Base-by-base conservation (phyloP, 2,888 invertebrate genomes). In the Camponotus fellah region DNA sequence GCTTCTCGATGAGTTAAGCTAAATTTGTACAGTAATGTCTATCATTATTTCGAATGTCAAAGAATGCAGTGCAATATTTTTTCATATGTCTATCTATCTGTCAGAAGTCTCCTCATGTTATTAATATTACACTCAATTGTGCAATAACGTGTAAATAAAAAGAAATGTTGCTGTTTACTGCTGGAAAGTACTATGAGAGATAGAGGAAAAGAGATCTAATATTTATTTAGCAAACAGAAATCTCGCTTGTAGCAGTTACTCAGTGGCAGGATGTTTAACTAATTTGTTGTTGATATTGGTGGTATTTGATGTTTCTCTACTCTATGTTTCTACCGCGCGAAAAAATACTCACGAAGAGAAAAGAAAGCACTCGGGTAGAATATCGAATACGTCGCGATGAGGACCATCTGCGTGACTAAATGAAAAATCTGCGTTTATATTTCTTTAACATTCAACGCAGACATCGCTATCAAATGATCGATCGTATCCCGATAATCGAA, bases 391-490 rank as follows among this genome's bases (percentile, higher is more conserved):
- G 74, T 3, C 79, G 56, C 77, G 69, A 79, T 8, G 21, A 21
- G 34, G 43, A 79, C 60, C 71, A 71, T 34, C 72, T 79, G 74
- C 74, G 60, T 72, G 21, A 60, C 79, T 80, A 46, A 80, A 76
- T 37, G 58, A 72, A 72, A 80, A 53, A 17, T 12, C 12, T 17
- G 21, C 46, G 56, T 37, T 53, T 77, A 56, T 68, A 68, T n/a
- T 53, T 34, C n/a, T 53, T 72, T 46, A 79, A 12, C 37, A 14
- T 58, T 17, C 17, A 72, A 60, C 21, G 60, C 34, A 37, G 14
- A 17, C 17, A 80, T 26, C 21, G 69, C 56, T 79, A 69, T 10
- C 40, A 8, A 71, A 43, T 32, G 43, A 43, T 43, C 21, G 14
- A 12, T 69, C 58, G 40, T 8, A 21, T 34, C n/a, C n/a, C 17